phyloP scores from a whole-genome alignment of 2,113 vertebrate genomes.

The Calypte anna region DNA sequence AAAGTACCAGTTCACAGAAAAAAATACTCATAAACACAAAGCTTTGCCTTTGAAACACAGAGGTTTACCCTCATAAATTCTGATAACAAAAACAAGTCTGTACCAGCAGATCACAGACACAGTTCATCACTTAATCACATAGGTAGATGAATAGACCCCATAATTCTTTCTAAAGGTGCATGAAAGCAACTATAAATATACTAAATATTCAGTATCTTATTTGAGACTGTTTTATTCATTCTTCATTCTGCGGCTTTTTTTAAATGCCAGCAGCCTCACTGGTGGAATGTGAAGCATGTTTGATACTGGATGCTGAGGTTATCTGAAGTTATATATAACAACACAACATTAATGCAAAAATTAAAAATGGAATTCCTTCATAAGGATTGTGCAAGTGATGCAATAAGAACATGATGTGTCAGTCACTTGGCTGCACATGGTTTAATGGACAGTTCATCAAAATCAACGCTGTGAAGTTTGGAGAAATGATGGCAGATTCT shows the following conservation, averaged over 20 bases:
- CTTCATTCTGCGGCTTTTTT: neutral
- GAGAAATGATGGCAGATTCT: neutral
- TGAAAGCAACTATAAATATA: neutral
- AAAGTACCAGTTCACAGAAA: neutral
- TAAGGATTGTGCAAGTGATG: neutral
- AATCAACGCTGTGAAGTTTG: neutral
- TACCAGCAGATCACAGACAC: neutral
- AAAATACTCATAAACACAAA: neutral
- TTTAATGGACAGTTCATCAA: neutral
- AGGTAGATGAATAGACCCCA: neutral
- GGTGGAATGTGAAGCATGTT: accelerated
- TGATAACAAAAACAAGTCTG: neutral
- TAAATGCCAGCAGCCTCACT: neutral
- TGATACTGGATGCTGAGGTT: neutral
- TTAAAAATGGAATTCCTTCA: neutral
- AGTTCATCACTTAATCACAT: neutral
- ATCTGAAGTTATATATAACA: neutral
- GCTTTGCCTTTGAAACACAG: neutral
- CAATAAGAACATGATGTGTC: neutral
- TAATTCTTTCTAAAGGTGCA: neutral
- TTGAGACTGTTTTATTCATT: neutral
- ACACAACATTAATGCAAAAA: neutral
- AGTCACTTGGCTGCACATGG: neutral
- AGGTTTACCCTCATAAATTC: neutral
- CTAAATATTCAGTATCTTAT: neutral